phyloP scores from a whole-genome alignment of 2,888 invertebrate genomes.

The Xylota segnis region DNA sequence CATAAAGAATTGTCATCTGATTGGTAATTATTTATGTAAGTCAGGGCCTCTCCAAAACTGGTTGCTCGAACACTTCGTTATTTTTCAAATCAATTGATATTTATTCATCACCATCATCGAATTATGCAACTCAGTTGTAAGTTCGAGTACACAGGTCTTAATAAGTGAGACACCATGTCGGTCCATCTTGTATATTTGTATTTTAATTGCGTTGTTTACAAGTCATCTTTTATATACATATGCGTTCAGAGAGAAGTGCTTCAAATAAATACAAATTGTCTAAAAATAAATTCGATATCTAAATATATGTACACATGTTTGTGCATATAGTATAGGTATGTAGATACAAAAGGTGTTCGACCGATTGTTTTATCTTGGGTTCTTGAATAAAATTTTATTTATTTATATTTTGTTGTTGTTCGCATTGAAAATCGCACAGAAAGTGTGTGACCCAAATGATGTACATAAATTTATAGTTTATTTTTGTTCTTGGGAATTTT shows the following conservation, averaged over 20 bases:
- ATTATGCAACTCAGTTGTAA: not conserved
- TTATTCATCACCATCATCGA: not conserved
- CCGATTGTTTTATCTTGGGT: conserved; percentile 26
- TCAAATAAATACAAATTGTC: not conserved
- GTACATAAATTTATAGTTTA: not conserved
- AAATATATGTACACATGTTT: not conserved
- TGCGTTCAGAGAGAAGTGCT: conserved; percentile 8
- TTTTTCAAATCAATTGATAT: not conserved
- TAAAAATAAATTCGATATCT: conserved; percentile 13
- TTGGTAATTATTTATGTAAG: not conserved
- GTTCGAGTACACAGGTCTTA: not conserved
- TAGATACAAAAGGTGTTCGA: conserved; percentile 21
- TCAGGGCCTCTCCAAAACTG: not conserved
- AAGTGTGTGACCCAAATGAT: conserved; percentile 18
- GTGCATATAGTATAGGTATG: too few relatives aligned
- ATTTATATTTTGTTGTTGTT: conserved; percentile 5
- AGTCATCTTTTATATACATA: not conserved
- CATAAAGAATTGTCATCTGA: not conserved
- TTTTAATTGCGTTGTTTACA: conserved; percentile 22
- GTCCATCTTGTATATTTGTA: not conserved
- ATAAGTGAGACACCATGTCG: not conserved
- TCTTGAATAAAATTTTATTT: conserved; percentile 22
- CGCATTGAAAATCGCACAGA: not conserved
- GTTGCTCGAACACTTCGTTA: not conserved
- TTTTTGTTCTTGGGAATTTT: conserved; percentile 1